Evolutionary conservation across 37 sponge, comb jelly and placozoan species (phyloP), one percentile per base, ranked within the genome.

Genomic region (Cladorhizidae sp.): DNA sequence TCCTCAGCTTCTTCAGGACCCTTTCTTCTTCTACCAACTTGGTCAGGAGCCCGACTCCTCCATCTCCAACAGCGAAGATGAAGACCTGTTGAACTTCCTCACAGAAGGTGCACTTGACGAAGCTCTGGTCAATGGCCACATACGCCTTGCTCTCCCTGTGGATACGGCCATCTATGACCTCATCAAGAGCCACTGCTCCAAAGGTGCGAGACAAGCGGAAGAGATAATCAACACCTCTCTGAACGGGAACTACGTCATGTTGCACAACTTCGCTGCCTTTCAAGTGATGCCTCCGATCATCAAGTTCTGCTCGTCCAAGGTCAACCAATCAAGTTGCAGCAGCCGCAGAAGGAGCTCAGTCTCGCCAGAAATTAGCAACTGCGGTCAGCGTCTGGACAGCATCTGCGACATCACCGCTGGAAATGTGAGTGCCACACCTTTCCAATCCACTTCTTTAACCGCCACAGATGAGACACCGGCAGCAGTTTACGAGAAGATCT

Each of bases 91-190:
- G n/a, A 12, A 9, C 37, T 43, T 71, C 35, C 29, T 45, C 28
- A 2, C 42, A 9, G 36, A 22, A 1, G 33, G 33, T 21, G 31
- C 29, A 15, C 36, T 41, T 36, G 74, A 83, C 37, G 67, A 79
- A 57, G 56, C 45, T 31, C 85, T 89, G 25, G 26, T 38, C 20
- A 42, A 58, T 56, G 90, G 90, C 1, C 69, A 57, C 50, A 63
- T 89, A 12, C 74, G 85, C 20, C 68, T 89, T 0, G 69, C 74
- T 1, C 17, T 89, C 0, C 74, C 57, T 9, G 64, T 89, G 39
- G 90, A 89, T 26, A 73, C 79, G n/a, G 75, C 76, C 70, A 89
- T 89, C 43, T 79, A 89, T 51, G 1, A 64, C n/a, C 75, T 89
- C 17, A 72, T 89, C 0, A 59, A 49, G 3, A 75, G 74, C 72